These are phyloP conservation scores for Idris sp. DNA, from an alignment of 1,140 invertebrate genomes.

Conservation along the genomic window DNA sequence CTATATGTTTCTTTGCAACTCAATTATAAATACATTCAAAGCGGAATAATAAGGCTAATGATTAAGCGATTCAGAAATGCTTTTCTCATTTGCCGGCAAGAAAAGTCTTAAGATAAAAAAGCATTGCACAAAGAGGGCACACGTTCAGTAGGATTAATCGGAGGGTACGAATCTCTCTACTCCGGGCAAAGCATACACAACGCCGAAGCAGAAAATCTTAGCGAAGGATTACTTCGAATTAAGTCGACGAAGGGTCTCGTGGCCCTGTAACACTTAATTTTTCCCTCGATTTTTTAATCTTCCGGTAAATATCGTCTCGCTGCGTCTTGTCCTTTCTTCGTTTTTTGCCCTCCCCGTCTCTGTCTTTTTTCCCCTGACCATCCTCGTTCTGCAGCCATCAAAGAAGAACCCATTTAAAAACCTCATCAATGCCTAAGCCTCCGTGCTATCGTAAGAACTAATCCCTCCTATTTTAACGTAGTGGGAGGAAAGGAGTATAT, in stretches of 20 bases:
- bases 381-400: slow-evolving; percentile 69
- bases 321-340: slow-evolving; percentile 55
- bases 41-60: slow-evolving; percentile 31
- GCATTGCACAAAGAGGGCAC: slow-evolving; percentile 59
- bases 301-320: slow-evolving; percentile 77
- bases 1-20: slow-evolving; percentile 4
- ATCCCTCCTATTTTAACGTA: slow-evolving; percentile 79
- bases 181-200: slow-evolving; percentile 47
- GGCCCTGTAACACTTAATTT: slow-evolving; percentile 79
- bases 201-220: slow-evolving; percentile 71
- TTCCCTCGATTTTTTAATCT: slow-evolving; percentile 80
- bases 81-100: slow-evolving; percentile 47
- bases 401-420: slow-evolving; percentile 80
- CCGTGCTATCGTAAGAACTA: slow-evolving; percentile 77
- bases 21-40: slow-evolving; percentile 36
- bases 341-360: slow-evolving; percentile 53
- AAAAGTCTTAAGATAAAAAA: slow-evolving; percentile 58
- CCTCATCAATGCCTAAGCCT: slow-evolving; percentile 80
- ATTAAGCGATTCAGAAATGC: slow-evolving; percentile 45
- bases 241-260: slow-evolving; percentile 72
- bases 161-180: slow-evolving; percentile 53
- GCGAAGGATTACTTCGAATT: slow-evolving; percentile 77
- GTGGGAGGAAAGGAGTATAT: slow-evolving; percentile 65
- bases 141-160: slow-evolving; percentile 64
- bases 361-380: slow-evolving; percentile 55